Percentiles rank a stretch among this genome's conserved stretches.
Evolutionary conservation across 1,140 invertebrate genomes (phyloP).

Genomic region (Meloidogyne exigua): DNA sequence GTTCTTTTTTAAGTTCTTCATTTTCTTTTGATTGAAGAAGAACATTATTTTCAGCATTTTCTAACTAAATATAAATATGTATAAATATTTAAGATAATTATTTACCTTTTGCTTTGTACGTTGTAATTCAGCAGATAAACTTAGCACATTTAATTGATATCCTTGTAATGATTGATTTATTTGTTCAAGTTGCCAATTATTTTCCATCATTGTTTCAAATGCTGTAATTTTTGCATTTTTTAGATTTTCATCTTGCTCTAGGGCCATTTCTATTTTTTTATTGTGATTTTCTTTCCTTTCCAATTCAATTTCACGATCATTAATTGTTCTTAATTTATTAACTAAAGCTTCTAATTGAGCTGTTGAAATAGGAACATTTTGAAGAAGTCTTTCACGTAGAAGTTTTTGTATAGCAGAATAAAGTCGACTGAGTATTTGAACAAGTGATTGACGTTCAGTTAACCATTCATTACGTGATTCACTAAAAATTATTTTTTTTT

Average conservation of each 20-base stretch:
- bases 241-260: constrained; percentile 22
- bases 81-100: not conserved
- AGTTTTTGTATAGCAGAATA: constrained; percentile 12
- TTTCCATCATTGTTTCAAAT: constrained; percentile 31
- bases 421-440: constrained; percentile 3
- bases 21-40: constrained; percentile 11
- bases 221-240: constrained; percentile 15
- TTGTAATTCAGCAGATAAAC: constrained; percentile 27
- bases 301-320: not conserved
- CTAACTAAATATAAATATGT: constrained; percentile 15
- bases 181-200: constrained; percentile 28
- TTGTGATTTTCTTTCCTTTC: constrained; percentile 10
- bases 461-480: constrained; percentile 16
- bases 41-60: constrained; percentile 2
- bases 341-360: constrained; percentile 15
- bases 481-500: not conserved
- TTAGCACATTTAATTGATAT: constrained; percentile 37
- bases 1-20: constrained; percentile 19
- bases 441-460: constrained; percentile 19
- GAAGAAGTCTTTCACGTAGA: not conserved
- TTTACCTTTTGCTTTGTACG: constrained; percentile 24
- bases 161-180: constrained; percentile 36
- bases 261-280: constrained; percentile 17
- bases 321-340: not conserved
- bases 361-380: not conserved